Base-by-base conservation (phyloP, 2,113 vertebrate species). In the Sinocyclocheilus maitianheensis region DNA sequence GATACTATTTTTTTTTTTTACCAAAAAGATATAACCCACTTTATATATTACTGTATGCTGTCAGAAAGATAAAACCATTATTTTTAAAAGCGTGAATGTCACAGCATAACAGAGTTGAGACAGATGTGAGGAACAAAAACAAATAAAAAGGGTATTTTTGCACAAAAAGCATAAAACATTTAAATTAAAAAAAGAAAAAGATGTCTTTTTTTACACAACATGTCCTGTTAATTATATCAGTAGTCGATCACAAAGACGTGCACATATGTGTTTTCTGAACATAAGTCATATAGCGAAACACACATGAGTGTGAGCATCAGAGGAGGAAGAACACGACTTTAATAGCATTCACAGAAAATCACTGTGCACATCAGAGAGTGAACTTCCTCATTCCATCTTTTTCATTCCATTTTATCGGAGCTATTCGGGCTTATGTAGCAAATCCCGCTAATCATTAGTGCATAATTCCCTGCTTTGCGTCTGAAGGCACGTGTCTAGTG, bases 401-500 rank as follows among this genome's bases (percentile, higher is more conserved):
- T 24, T 4, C 24, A 16, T 13, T 62, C 37, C n/a, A 48, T 79
- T 79, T 80, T 72, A n/a, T 72, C 30, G 72, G 10, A 72, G 77
- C 43, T 72, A 30, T 86, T 81, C 34, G 3, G 67, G 34, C 53
- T 74, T 74, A 74, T 74, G 77, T 55, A 34, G 14, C 55, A 58
- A 62, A 81, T 72, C 34, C 62, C 6, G 8, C 65, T 72, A 80
- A 85, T 81, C 77, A 71, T 55, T 40, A 72, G 51, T 20, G 53
- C 65, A 60, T 62, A 86, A 81, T 81, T 80, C 75, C 71, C 46
- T 71, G 51, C n/a, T 78, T 55, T 43, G 12, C 14, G 0, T 71
- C 77, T 46, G 75, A 55, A 60, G 84, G 60, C 76, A 71, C 20
- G 22, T 76, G 83, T 76, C 83, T 63, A 20, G 16, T 46, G 84